Percentiles rank a stretch among this genome's conserved stretches.
Evolutionary conservation across 2,888 invertebrate genomes (phyloP).

Genomic region (Sarcophaga variegata): DNA sequence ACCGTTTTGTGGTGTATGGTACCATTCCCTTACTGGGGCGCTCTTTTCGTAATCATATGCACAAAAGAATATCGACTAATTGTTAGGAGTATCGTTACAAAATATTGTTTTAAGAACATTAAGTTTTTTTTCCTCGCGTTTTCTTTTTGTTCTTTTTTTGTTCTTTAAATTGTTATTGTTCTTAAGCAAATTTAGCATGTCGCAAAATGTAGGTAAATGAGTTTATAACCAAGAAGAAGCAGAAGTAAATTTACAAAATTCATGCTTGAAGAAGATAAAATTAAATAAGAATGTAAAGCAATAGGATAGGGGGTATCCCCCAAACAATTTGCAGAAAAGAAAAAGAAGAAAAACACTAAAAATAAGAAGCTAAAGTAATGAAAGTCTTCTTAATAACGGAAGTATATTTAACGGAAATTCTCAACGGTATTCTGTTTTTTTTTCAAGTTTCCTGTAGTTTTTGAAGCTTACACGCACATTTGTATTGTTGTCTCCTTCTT

Average conservation of each 20-base stretch:
- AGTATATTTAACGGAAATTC: slow-evolving; percentile 46
- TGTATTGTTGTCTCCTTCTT: too few species aligned
- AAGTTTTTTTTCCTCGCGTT: neutral
- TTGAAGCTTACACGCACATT: too few species aligned
- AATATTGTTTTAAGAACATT: slow-evolving; percentile 6
- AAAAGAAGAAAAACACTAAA: neutral
- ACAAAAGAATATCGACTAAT: slow-evolving; percentile 45
- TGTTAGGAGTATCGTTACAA: slow-evolving; percentile 34
- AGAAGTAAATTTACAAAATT: slow-evolving; percentile 34
- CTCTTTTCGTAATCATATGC: slow-evolving; percentile 2
- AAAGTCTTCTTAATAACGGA: slow-evolving; percentile 38
- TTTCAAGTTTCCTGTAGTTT: too few species aligned
- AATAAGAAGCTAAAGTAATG: slow-evolving; percentile 26
- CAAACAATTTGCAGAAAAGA: slow-evolving; percentile 23
- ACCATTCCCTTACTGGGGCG: neutral
- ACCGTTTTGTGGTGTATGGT: neutral
- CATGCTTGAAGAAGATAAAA: slow-evolving; percentile 17
- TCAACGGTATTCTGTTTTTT: too few species aligned
- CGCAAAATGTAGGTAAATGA: slow-evolving; percentile 59
- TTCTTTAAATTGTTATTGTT: slow-evolving; percentile 19
- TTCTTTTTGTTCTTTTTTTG: neutral
- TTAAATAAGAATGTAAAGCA: slow-evolving; percentile 16
- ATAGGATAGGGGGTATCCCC: neutral
- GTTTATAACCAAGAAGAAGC: neutral
- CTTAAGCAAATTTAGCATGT: slow-evolving; percentile 47